A percentile compares a stretch with the other conserved stretches of the same genome.
These are phyloP conservation scores for Galeopterus variegatus DNA, from an alignment of 2,113 vertebrate species.

Conservation along the genomic window DNA sequence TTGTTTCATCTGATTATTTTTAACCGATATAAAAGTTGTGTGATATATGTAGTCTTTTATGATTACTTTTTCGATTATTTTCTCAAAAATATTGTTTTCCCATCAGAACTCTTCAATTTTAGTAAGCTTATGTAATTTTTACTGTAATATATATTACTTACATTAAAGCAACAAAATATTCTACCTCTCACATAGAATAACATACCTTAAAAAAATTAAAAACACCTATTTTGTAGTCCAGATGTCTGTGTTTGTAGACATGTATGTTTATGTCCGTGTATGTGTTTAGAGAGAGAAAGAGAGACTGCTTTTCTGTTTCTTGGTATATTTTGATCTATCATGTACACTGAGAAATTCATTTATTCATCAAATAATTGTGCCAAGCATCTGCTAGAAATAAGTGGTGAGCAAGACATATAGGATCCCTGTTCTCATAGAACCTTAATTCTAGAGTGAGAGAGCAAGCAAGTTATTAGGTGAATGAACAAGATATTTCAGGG, in stretches of 20 bases:
- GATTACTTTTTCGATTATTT: conserved; percentile 22
- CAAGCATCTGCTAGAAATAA: background rate
- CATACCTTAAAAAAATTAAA: conserved; percentile 19
- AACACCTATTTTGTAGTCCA: background rate
- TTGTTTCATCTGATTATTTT: conserved; percentile 79
- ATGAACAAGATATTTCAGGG: background rate
- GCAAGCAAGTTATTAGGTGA: background rate
- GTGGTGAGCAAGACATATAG: background rate
- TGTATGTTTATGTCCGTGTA: background rate
- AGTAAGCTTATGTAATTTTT: conserved; percentile 38
- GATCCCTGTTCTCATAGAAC: conserved; percentile 1
- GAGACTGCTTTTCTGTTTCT: background rate
- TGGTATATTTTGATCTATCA: background rate
- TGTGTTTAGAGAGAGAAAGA: background rate
- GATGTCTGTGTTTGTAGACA: background rate
- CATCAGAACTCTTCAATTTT: conserved; percentile 18
- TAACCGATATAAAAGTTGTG: conserved; percentile 47
- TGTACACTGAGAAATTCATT: background rate
- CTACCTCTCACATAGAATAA: conserved; percentile 49
- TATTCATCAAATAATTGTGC: conserved; percentile 25
- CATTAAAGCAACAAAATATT: conserved; percentile 54
- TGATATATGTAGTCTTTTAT: conserved; percentile 10
- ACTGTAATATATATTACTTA: conserved; percentile 12
- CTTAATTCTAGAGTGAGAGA: conserved; percentile 22
- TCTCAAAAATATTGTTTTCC: conserved; percentile 43